Conservation (phyloP, 1,140 invertebrate species). For the Orchestia grillus region DNA sequence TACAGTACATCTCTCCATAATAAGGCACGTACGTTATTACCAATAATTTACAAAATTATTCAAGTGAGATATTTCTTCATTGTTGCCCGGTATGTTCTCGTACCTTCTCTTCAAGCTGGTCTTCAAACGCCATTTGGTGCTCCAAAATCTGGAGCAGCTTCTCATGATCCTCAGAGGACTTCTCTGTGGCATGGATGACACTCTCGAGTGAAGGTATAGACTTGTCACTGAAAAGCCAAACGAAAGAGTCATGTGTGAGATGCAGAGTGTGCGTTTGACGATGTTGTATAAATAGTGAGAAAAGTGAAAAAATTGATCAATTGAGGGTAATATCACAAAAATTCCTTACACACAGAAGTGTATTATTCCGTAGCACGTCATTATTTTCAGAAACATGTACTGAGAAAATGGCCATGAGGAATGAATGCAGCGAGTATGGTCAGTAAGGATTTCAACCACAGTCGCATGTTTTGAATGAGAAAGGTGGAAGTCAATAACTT, state of each 20-base stretch:
- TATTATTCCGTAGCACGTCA: background rate
- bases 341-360: background rate
- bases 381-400: background rate
- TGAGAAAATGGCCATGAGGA: too few species aligned
- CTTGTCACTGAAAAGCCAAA: conserved; percentile 77
- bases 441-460: background rate
- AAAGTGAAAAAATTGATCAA: background rate
- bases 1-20: too few species aligned
- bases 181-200: conserved; percentile 76
- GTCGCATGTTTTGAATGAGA: background rate
- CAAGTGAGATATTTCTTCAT: background rate
- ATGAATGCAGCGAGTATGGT: background rate
- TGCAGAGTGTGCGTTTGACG: too few species aligned
- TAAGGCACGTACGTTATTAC: too few species aligned
- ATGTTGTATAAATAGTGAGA: background rate
- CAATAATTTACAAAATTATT: too few species aligned
- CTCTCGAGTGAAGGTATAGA: conserved; percentile 85
- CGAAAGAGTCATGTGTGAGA: background rate
- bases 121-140: conserved; percentile 70
- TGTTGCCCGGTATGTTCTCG: background rate
- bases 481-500: background rate
- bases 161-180: conserved; percentile 73
- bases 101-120: conserved; percentile 58
- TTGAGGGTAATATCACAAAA: background rate
- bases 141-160: conserved; percentile 72